phyloP scores from a whole-genome alignment of 2,888 invertebrate genomes.

The Heteromurus nitidus region DNA sequence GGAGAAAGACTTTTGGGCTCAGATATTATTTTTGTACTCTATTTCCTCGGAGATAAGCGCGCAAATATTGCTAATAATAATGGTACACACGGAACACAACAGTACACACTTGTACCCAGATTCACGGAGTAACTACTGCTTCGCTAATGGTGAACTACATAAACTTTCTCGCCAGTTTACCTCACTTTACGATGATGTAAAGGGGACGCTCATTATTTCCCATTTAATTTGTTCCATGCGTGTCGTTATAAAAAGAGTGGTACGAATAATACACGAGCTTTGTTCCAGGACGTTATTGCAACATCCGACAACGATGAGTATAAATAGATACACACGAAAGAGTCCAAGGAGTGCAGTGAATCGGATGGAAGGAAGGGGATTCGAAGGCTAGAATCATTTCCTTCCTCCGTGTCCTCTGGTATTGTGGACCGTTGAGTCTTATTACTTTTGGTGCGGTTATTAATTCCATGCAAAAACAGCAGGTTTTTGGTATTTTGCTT shows the following conservation, averaged over 20 bases:
- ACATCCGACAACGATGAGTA: not conserved
- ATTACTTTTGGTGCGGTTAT: not conserved
- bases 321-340: not conserved
- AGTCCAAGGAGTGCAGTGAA: no score
- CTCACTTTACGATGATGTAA: not conserved
- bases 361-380: not conserved
- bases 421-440: not conserved
- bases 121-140: not conserved
- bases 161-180: not conserved
- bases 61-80: constrained; percentile 22
- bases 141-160: constrained; percentile 5
- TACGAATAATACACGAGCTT: not conserved
- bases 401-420: not conserved
- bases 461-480: not conserved
- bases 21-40: constrained; percentile 10
- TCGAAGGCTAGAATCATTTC: not conserved
- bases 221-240: constrained; percentile 33
- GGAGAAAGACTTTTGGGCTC: not conserved
- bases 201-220: constrained; percentile 38
- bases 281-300: not conserved
- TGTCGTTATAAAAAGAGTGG: constrained; percentile 12
- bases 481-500: not conserved
- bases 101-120: not conserved
- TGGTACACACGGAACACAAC: not conserved
- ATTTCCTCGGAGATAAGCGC: not conserved